phyloP scores from a whole-genome alignment of 2,113 vertebrate genomes.

The zebrafish (Danio rerio) region GRCz12tu NC_133197.1:14942501-14943000 shows the following conservation, averaged over 20 bases:
- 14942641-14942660: not conserved
- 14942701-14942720: no score
- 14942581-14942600: not conserved
- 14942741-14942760: no score
- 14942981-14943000: constrained; percentile 35
- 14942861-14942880: not conserved
- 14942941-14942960: not conserved
- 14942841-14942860: no score
- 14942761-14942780: no score
- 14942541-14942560: not conserved
- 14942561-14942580: not conserved
- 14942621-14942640: not conserved
- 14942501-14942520: not conserved
- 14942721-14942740: no score
- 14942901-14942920: not conserved
- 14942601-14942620: not conserved
- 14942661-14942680: no score
- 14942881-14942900: not conserved
- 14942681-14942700: no score
- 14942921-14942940: not conserved
- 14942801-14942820: no score
- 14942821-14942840: no score
- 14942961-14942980: constrained; percentile 51
- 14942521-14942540: not conserved
- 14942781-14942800: no score